phyloP scores from a whole-genome alignment of 2,888 invertebrate genomes.

The Rhorus exstirpatorius region DNA sequence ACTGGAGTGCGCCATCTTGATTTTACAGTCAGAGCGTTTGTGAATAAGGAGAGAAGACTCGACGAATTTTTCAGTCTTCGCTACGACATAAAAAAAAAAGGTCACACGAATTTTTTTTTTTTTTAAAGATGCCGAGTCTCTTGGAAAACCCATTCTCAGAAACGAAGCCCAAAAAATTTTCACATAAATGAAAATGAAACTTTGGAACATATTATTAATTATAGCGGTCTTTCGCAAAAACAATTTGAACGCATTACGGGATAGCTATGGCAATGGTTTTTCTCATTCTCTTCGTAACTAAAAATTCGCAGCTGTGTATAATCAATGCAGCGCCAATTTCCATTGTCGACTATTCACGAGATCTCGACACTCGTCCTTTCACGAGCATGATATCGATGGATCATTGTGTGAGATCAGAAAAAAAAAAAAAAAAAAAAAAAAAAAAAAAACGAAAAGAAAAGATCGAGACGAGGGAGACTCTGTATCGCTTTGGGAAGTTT shows the following conservation, averaged over 20 bases:
- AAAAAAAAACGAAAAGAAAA: conserved; percentile 5
- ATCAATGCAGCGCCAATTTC: not conserved
- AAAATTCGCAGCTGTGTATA: conserved; percentile 28
- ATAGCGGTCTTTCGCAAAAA: no score
- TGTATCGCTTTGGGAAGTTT: conserved; percentile 23
- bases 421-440: conserved; percentile 20
- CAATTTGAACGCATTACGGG: no score
- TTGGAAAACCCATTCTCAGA: no score
- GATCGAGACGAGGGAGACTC: conserved; percentile 20
- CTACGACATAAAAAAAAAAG: no score
- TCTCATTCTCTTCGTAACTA: not conserved
- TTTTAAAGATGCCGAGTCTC: no score
- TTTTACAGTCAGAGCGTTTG: no score
- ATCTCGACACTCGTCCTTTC: not conserved
- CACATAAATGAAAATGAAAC: no score
- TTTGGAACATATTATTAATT: not conserved
- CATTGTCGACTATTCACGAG: not conserved
- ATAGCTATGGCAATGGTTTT: not conserved
- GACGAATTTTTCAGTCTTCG: no score
- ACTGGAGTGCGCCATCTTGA: no score
- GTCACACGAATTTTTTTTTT: no score
- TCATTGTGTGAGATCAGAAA: not conserved
- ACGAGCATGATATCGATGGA: conserved; percentile 2
- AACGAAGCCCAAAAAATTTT: no score
- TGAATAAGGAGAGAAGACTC: no score